Conservation (phyloP, 2,888 invertebrate species). For the Lasius platythorax region DNA sequence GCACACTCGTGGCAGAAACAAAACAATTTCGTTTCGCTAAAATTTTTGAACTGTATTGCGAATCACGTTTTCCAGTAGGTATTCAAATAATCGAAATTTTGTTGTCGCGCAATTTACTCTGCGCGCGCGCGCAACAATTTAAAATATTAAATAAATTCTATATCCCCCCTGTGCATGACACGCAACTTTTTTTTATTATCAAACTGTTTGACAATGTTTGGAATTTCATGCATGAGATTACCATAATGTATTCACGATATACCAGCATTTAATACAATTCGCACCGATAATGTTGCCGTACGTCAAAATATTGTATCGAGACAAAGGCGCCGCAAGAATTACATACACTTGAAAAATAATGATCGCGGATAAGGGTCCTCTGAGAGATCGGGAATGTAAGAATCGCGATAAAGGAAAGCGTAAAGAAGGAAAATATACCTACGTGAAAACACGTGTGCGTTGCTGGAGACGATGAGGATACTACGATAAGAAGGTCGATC, state of each 20-base stretch:
- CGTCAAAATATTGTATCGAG: conserved; percentile 41
- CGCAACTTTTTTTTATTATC: conserved; percentile 47
- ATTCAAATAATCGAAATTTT: conserved; percentile 4
- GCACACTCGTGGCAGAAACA: neutral
- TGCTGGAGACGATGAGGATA: conserved; percentile 36
- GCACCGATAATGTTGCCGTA: neutral
- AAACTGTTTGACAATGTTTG: neutral
- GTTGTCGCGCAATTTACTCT: neutral
- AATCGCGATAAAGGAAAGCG: conserved; percentile 32
- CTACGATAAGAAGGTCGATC: conserved; percentile 52
- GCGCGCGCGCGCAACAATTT: neutral
- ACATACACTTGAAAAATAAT: conserved; percentile 63
- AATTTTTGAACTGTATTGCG: conserved; percentile 29
- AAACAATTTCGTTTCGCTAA: conserved; percentile 31
- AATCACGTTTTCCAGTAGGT: conserved; percentile 9
- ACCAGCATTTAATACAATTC: neutral
- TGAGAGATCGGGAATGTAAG: conserved; percentile 13
- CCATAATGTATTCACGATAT: neutral
- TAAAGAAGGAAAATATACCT: conserved; percentile 36
- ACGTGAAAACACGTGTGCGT: conserved; percentile 18
- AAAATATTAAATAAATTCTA: conserved; percentile 8
- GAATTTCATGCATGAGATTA: neutral
- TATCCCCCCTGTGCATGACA: neutral
- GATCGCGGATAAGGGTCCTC: conserved; percentile 51
- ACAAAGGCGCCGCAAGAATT: conserved; percentile 62